These are phyloP conservation scores for Erannis defoliaria DNA, from an alignment of 2,888 invertebrate genomes.

Conservation along the genomic window DNA sequence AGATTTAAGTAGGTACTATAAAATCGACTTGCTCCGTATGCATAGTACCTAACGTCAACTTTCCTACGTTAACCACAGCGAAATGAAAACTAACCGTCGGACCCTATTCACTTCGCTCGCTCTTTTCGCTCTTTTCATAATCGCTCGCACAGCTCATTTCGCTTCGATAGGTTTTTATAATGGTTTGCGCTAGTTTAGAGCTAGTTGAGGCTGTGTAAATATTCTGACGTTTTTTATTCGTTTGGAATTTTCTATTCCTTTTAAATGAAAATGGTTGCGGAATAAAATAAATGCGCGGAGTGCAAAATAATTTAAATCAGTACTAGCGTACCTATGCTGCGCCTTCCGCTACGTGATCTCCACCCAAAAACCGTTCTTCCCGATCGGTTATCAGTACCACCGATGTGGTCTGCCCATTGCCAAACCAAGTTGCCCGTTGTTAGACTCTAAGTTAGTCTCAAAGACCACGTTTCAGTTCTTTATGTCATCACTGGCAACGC, in stretches of 20 bases:
- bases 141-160: constrained; percentile 50
- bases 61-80: constrained; percentile 34
- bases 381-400: too few relatives aligned
- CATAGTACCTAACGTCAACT: constrained; percentile 42
- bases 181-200: constrained; percentile 35
- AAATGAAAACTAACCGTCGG: constrained; percentile 43
- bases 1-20: too few relatives aligned
- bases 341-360: too few relatives aligned
- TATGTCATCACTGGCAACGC: too few relatives aligned
- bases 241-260: constrained; percentile 12
- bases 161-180: constrained; percentile 47
- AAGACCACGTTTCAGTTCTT: too few relatives aligned
- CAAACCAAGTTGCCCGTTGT: too few relatives aligned
- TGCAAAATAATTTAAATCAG: background rate
- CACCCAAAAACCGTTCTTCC: too few relatives aligned
- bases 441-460: too few relatives aligned
- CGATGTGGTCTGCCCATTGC: too few relatives aligned
- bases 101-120: constrained; percentile 50
- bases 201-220: constrained; percentile 34
- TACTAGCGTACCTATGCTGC: too few relatives aligned
- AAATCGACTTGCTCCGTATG: constrained; percentile 16
- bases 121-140: constrained; percentile 61
- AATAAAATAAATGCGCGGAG: background rate
- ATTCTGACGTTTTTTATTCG: constrained; percentile 24
- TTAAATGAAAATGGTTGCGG: background rate